Base-by-base conservation (phyloP, 2,113 vertebrate species). In the Sardina pilchardus region DNA sequence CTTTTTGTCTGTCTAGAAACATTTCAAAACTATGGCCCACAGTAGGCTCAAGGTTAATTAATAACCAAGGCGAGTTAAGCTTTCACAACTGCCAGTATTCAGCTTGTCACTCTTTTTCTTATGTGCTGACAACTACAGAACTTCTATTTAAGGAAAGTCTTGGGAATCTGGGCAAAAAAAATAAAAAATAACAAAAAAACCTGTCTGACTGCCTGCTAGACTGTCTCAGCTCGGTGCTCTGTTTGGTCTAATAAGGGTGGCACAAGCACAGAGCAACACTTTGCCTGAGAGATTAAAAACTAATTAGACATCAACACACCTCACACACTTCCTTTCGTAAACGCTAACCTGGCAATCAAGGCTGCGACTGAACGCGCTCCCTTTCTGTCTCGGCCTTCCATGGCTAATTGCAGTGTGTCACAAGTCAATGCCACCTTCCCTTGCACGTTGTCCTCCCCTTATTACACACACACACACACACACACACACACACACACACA, bases 281-380 rank as follows among this genome's bases (percentile, higher is more conserved):
- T 30, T 44, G 10, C 78, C 84, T 83, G 71, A 36, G 8, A 84
- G 81, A 85, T 82, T 67, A 53, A 30, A 43, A 84, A 75, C 50
- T 82, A 53, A 89, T 83, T 85, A 85, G 78, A 81, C 36, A 80
- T 85, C 86, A 87, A 86, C 83, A 87, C 85, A n/a, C 42, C 43
- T 82, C 75, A 12, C 24, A 36, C 53, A 84, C 81, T 81, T 59
- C 42, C 78, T 48, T 48, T 50, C 45, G 81, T 87, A 86, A 87
- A 82, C 42, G 71, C 86, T 85, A 78, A 84, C 84, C 81, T 24
- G 1, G 24, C 59, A 67, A 67, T 67, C 59, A 67, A 67, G 59
- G 59, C 59, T n/a, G 59, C 9, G n/a, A 67, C 67, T 34, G 10
- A 30, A 26, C n/a, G 7, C 63, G 9, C n/a, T 26, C 63, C 8